These are phyloP conservation scores for Threskiornis aethiopicus DNA, from an alignment of 2,797 vertebrate species.

Conservation along the genomic window DNA sequence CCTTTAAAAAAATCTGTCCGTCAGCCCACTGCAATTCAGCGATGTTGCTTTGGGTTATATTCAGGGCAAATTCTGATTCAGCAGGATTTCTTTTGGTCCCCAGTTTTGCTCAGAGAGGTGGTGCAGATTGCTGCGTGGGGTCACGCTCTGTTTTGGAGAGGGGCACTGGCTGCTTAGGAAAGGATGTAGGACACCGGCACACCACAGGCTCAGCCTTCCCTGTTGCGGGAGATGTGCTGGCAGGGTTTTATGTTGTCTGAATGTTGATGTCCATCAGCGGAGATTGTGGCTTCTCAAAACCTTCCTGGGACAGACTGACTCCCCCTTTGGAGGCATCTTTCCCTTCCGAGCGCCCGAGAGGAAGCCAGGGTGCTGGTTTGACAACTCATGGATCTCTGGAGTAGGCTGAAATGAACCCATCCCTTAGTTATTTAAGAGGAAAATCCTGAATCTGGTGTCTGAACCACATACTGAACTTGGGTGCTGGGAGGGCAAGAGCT, in stretches of 20 bases:
- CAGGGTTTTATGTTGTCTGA: not conserved
- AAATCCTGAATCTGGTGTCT: not conserved
- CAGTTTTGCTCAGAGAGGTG: not conserved
- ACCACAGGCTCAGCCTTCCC: not conserved
- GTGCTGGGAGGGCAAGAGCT: not conserved
- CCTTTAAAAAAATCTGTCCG: not conserved
- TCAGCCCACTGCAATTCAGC: not conserved
- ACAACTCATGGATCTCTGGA: not conserved
- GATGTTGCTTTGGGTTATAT: not conserved
- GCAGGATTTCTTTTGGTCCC: not conserved
- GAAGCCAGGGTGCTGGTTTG: not conserved
- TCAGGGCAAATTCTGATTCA: not conserved
- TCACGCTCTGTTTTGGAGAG: not conserved
- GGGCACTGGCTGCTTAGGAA: not conserved
- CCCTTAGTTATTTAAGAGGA: not conserved
- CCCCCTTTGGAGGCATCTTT: not conserved
- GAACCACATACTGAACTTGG: not conserved
- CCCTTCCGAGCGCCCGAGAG: fast-evolving
- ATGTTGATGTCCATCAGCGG: not conserved
- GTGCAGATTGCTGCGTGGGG: not conserved
- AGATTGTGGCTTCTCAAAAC: not conserved
- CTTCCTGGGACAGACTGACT: not conserved
- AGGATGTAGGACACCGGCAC: not conserved
- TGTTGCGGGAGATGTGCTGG: not conserved
- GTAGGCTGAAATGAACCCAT: not conserved